These are phyloP conservation scores for Syritta pipiens DNA, from an alignment of 2,888 invertebrate genomes.

Conservation along the genomic window DNA sequence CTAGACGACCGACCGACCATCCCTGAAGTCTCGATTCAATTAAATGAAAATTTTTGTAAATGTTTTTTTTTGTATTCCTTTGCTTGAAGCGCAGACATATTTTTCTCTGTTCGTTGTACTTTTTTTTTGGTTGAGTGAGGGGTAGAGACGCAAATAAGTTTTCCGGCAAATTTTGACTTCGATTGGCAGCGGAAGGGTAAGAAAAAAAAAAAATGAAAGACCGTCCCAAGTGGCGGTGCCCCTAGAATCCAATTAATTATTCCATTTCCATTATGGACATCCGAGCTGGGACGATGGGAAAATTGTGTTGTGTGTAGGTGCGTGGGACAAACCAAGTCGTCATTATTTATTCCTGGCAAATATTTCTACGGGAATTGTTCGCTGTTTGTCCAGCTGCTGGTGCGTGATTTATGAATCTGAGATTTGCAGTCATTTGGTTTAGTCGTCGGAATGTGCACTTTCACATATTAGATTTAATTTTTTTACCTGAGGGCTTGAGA, in stretches of 20 bases:
- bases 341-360: conserved; percentile 45
- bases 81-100: conserved; percentile 16
- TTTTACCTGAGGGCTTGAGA: too few relatives aligned
- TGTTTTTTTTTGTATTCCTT: conserved; percentile 6
- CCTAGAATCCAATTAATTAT: conserved; percentile 59
- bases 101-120: conserved; percentile 28
- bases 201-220: neutral
- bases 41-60: conserved; percentile 20
- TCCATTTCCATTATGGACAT: conserved; percentile 38
- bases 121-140: conserved; percentile 56
- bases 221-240: conserved; percentile 25
- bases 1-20: conserved; percentile 21
- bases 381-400: conserved; percentile 38
- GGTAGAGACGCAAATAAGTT: too few relatives aligned
- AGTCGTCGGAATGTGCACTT: too few relatives aligned
- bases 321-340: too few relatives aligned
- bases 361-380: conserved; percentile 34
- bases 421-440: conserved; percentile 13
- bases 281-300: conserved; percentile 16
- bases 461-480: too few relatives aligned
- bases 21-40: conserved; percentile 30
- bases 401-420: conserved; percentile 29
- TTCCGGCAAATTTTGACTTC: conserved; percentile 4
- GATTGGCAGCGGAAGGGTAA: neutral
- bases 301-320: conserved; percentile 15